Evolutionary conservation across 2,888 invertebrate genomes (phyloP).

Genomic region (Molorchus minor): DNA sequence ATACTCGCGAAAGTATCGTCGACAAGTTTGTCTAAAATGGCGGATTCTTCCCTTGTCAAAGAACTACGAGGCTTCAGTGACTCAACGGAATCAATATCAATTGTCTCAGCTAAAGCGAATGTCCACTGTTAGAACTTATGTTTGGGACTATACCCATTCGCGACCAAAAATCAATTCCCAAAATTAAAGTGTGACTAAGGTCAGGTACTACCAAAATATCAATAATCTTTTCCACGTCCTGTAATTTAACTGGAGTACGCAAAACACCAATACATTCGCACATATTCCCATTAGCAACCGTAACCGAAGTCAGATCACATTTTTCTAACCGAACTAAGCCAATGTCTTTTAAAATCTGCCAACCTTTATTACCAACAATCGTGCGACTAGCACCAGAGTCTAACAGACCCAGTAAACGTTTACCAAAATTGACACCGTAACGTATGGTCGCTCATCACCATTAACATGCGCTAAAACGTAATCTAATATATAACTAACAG

Average conservation of each 20-base stretch:
- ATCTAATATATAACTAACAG: background rate
- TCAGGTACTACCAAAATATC: slow-evolving; percentile 33
- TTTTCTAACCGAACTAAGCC: background rate
- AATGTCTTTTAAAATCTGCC: background rate
- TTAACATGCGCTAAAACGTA: slow-evolving; percentile 22
- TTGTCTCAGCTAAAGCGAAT: background rate
- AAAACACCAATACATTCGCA: slow-evolving; percentile 24
- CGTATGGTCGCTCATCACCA: slow-evolving; percentile 21
- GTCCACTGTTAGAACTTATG: slow-evolving; percentile 28
- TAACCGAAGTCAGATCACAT: background rate
- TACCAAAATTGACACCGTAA: slow-evolving; percentile 6
- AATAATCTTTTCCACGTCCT: slow-evolving; percentile 21
- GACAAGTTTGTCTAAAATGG: slow-evolving; percentile 1
- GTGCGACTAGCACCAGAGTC: slow-evolving; percentile 16
- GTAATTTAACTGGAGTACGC: slow-evolving; percentile 19
- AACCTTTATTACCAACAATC: background rate
- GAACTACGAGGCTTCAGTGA: slow-evolving; percentile 6
- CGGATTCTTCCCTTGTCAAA: background rate
- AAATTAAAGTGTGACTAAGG: slow-evolving; percentile 21
- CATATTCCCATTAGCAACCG: slow-evolving; percentile 31
- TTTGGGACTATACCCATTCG: slow-evolving; percentile 30
- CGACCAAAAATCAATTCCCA: slow-evolving; percentile 34
- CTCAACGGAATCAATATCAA: background rate
- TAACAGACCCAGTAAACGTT: slow-evolving; percentile 4
- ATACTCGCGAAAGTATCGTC: slow-evolving; percentile 19